Base-by-base conservation (phyloP, 2,888 invertebrate genomes). In the Liposcelis brunnea region DNA sequence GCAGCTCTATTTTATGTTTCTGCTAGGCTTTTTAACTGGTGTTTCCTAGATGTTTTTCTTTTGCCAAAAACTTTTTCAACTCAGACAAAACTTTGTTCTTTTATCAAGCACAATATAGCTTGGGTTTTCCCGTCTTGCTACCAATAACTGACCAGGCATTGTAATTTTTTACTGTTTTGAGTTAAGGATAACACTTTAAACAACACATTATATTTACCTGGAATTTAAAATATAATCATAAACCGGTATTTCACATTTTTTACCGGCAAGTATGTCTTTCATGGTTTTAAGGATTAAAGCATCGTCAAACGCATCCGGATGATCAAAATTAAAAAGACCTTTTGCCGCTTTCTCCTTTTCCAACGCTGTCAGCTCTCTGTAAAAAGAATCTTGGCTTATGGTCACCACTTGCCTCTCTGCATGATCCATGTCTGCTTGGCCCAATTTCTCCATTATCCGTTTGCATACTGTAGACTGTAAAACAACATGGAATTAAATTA, bases 311-410 rank as follows among this genome's bases (percentile, higher is more conserved):
- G 97, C 94, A 63, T 89, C 91, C 0, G 98, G 98, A 67, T 99
- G 98, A 63, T 98, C 98, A 64, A 99, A 98, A 68, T 99, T 95
- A 61, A 86, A 98, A 55, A 84, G 79, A 21, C 97, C 97, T 44
- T 80, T 77, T 48, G 83, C 82, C 2, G 90, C 89, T 52, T 80
- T 79, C 1, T 75, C 64, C 53, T 82, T 78, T 59, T 97, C 94
- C 0, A 78, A 74, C 0, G 76, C 67, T 0, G 75, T 79, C 42
- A 98, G 68, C 49, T 89, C 81, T 45, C 87, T 75, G 65, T 99
- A 99, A 66, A 99, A 99, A 46, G 91, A 87, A 59, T 98, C 97
- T 61, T 95, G 93, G 50, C 91, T 89, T 59, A 98, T 89, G 56
- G 87, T 84, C 31, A 87, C 87, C 2, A 97, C 94, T 58, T 90